phyloP scores from a whole-genome alignment of 2,888 invertebrate genomes.

The Rhingia campestris region DNA sequence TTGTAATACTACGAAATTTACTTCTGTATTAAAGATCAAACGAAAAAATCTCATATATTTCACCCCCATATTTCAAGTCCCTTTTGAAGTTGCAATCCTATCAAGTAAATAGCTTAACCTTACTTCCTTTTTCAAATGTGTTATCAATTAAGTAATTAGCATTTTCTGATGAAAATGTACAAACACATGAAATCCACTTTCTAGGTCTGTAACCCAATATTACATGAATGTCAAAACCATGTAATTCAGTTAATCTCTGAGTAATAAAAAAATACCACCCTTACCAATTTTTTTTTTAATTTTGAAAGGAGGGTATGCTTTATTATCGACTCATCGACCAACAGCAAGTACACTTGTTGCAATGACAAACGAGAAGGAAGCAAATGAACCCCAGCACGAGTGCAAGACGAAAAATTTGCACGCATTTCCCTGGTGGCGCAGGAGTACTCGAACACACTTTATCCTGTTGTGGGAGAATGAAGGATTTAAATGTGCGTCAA shows the following conservation, averaged over 20 bases:
- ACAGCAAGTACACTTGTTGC: constrained; percentile 70
- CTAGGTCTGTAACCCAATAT: constrained; percentile 54
- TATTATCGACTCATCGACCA: constrained; percentile 60
- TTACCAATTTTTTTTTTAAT: neutral
- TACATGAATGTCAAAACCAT: constrained; percentile 30
- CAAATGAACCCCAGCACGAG: constrained; percentile 21
- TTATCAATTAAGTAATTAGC: constrained; percentile 65
- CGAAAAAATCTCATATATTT: too few relatives aligned
- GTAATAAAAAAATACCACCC: constrained; percentile 20
- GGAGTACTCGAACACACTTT: constrained; percentile 68
- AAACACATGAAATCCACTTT: constrained; percentile 50
- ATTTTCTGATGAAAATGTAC: constrained; percentile 28
- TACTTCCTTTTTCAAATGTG: constrained; percentile 33
- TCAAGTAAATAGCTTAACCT: constrained; percentile 41
- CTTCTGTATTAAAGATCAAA: too few relatives aligned
- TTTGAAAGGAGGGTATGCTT: constrained; percentile 9
- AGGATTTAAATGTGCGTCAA: constrained; percentile 72
- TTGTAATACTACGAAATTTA: too few relatives aligned
- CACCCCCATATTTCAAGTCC: neutral
- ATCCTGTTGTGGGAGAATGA: constrained; percentile 63
- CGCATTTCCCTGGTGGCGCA: constrained; percentile 63
- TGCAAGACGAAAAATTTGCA: constrained; percentile 56
- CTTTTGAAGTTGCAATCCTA: constrained; percentile 4
- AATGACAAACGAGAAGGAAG: constrained; percentile 38
- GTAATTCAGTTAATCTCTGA: constrained; percentile 58